These are phyloP conservation scores for Calliphora vomitoria DNA, from an alignment of 2,888 invertebrate genomes.

Conservation along the genomic window DNA sequence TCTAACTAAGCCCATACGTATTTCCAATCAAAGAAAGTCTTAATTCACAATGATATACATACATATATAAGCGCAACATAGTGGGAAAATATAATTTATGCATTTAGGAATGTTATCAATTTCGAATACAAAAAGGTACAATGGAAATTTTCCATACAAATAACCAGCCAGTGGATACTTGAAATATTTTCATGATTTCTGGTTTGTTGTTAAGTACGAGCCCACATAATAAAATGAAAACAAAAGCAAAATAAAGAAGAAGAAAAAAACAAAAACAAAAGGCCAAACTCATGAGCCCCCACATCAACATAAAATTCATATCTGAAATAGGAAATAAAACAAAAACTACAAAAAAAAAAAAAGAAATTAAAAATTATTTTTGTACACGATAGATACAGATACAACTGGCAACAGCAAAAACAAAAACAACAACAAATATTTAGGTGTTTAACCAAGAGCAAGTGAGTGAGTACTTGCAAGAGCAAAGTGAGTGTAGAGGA, in stretches of 20 bases:
- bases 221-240: not conserved
- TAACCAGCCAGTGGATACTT: not conserved
- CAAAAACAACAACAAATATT: not conserved
- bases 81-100: not conserved
- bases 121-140: not conserved
- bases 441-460: not conserved
- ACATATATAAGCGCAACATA: not conserved
- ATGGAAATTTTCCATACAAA: not conserved
- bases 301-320: conserved; percentile 24
- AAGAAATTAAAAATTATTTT: not conserved
- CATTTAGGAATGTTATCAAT: not conserved
- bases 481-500: not conserved
- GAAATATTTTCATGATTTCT: not conserved
- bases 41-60: too few relatives aligned
- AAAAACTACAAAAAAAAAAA: not conserved
- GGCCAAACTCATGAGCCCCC: not conserved
- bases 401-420: not conserved
- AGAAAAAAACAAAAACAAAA: not conserved
- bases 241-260: not conserved
- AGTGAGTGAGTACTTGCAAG: not conserved
- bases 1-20: too few relatives aligned
- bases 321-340: conserved; percentile 26
- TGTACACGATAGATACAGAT: not conserved
- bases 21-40: not conserved
- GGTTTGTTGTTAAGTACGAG: not conserved